Evolutionary conservation across 2,888 invertebrate genomes (phyloP).

Genomic region (Acleris holmiana): DNA sequence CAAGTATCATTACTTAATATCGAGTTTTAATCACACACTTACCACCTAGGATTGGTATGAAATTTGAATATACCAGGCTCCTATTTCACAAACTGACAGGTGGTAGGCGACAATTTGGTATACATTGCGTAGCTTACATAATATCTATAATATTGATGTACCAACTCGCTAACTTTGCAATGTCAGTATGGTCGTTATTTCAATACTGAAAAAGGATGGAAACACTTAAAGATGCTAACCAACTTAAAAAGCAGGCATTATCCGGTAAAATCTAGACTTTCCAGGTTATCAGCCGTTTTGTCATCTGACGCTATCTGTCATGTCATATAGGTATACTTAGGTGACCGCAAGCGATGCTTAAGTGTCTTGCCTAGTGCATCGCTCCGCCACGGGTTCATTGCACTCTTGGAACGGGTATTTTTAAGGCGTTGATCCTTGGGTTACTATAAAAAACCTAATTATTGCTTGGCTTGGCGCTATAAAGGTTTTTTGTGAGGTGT

Average conservation of each 20-base stretch:
- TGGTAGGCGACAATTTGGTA: too few species aligned
- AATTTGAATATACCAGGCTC: too few species aligned
- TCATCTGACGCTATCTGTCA: conserved; percentile 7
- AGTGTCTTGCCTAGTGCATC: conserved; percentile 57
- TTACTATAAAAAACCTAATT: conserved; percentile 19
- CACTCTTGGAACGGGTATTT: conserved; percentile 51
- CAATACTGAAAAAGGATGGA: too few species aligned
- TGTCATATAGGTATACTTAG: conserved; percentile 2
- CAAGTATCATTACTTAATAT: too few species aligned
- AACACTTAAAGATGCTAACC: too few species aligned
- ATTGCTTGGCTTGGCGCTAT: not conserved
- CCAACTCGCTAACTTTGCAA: too few species aligned
- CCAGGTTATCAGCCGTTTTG: conserved; percentile 1
- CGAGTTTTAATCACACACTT: too few species aligned
- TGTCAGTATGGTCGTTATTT: too few species aligned
- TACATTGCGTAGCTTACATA: too few species aligned
- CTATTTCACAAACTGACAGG: too few species aligned
- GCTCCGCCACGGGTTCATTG: conserved; percentile 60
- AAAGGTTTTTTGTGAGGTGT: conserved; percentile 2
- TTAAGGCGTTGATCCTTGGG: conserved; percentile 38
- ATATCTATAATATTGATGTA: too few species aligned
- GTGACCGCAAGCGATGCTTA: conserved; percentile 48
- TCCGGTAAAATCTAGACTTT: not conserved
- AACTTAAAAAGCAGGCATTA: not conserved
- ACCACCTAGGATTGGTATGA: too few species aligned